Conservation (phyloP, 2,797 vertebrate genomes). For the Tachyglossus aculeatus region DNA sequence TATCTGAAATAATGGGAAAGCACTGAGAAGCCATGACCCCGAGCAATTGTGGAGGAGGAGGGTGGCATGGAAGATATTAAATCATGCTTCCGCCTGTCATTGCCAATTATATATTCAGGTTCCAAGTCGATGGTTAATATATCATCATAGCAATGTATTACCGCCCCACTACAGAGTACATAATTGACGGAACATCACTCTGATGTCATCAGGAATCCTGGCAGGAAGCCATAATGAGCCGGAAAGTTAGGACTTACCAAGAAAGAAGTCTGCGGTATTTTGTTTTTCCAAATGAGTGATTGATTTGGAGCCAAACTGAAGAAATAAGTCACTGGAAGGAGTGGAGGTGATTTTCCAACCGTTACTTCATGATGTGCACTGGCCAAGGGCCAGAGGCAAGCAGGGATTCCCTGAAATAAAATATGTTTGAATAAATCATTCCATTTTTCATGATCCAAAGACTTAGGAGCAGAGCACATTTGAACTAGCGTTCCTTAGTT, state of each 20-base stretch:
- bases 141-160: slow-evolving; percentile 40
- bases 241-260: slow-evolving; percentile 38
- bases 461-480: slow-evolving; percentile 51
- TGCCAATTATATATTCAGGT: slow-evolving; percentile 56
- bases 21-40: slow-evolving; percentile 28
- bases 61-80: slow-evolving; percentile 51
- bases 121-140: slow-evolving; percentile 44
- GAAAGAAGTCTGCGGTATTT: slow-evolving; percentile 18
- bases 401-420: slow-evolving; percentile 65
- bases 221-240: slow-evolving; percentile 30
- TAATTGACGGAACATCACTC: slow-evolving; percentile 46
- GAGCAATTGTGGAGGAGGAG: slow-evolving; percentile 5
- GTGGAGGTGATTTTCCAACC: slow-evolving; percentile 58
- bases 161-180: slow-evolving; percentile 21
- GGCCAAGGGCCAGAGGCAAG: slow-evolving; percentile 60
- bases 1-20: slow-evolving; percentile 50
- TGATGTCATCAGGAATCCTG: slow-evolving; percentile 53
- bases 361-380: slow-evolving; percentile 63
- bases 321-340: slow-evolving; percentile 57
- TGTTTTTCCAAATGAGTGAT: slow-evolving; percentile 30
- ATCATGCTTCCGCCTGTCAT: slow-evolving; percentile 54
- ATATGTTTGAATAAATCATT: slow-evolving; percentile 55
- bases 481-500: too few relatives aligned
- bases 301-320: slow-evolving; percentile 69
- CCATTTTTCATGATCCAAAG: slow-evolving; percentile 34